These are phyloP conservation scores for Acropternis orthonyx DNA, from an alignment of 2,797 vertebrate species.

Conservation along the genomic window DNA sequence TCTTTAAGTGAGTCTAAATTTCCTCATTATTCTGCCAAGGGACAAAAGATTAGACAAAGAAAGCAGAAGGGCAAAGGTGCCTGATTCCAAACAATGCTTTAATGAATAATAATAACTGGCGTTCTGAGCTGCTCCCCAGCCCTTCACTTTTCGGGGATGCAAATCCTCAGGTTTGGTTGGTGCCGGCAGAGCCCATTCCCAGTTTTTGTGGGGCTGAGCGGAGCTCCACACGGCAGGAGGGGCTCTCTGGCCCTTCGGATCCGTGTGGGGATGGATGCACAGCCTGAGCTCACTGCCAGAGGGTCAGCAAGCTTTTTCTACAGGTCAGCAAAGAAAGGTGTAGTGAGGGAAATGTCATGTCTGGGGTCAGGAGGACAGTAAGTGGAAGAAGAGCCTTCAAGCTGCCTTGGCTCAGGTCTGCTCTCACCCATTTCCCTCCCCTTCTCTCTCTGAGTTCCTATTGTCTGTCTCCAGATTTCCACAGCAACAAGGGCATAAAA, in stretches of 20 bases:
- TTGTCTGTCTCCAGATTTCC: constrained; percentile 17
- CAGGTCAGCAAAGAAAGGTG: background rate
- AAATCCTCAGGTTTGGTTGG: background rate
- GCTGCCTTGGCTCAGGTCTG: background rate
- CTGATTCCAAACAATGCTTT: background rate
- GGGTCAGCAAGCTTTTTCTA: background rate
- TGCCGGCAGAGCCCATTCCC: background rate
- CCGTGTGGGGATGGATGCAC: background rate
- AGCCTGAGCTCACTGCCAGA: background rate
- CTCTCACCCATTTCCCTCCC: background rate
- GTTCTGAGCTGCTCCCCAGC: background rate
- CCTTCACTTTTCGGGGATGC: background rate
- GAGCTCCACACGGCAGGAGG: background rate
- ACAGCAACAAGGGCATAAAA: constrained; percentile 18
- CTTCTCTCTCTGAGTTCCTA: background rate
- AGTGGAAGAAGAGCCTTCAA: background rate
- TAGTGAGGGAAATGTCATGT: rapidly evolving
- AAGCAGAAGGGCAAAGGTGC: background rate
- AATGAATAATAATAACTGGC: background rate
- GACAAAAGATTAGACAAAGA: constrained; percentile 1
- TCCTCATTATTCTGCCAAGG: constrained; percentile 18
- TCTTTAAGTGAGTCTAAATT: constrained; percentile 28
- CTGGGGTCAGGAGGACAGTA: background rate
- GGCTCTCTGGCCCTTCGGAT: background rate
- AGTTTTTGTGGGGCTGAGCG: background rate